These are phyloP conservation scores for Paramormyrops kingsleyae DNA, from an alignment of 2,113 vertebrate species.

Conservation along the genomic window DNA sequence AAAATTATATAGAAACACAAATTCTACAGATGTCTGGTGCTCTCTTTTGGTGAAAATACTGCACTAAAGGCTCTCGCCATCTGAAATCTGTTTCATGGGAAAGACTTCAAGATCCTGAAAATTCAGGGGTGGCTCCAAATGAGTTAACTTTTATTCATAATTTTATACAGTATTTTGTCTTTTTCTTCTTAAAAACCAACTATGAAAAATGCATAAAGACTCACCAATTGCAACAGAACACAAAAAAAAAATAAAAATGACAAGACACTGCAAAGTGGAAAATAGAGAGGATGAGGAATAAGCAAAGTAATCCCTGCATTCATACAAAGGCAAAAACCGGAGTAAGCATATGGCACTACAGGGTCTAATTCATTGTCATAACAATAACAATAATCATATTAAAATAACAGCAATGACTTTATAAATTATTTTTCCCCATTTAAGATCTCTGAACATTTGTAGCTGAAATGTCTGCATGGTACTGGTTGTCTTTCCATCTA, in stretches of 20 bases:
- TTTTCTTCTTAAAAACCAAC: slow-evolving; percentile 22
- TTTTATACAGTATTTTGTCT: slow-evolving; percentile 10
- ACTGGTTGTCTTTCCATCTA: slow-evolving; percentile 10
- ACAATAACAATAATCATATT: slow-evolving; percentile 18
- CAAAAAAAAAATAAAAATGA: slow-evolving; percentile 29
- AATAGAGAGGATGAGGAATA: slow-evolving; percentile 10
- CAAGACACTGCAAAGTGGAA: slow-evolving; percentile 34
- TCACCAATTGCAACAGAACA: slow-evolving; percentile 35
- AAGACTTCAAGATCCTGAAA: not conserved
- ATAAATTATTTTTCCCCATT: slow-evolving; percentile 7
- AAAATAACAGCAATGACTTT: slow-evolving; percentile 35
- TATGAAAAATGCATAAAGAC: slow-evolving; percentile 9
- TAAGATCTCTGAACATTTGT: slow-evolving; percentile 44
- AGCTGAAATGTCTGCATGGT: slow-evolving; percentile 24
- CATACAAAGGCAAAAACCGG: not conserved
- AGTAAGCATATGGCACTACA: slow-evolving; percentile 14
- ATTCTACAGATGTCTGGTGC: slow-evolving; percentile 26
- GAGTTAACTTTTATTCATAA: not conserved
- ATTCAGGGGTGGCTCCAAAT: not conserved
- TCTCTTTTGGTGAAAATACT: slow-evolving; percentile 42
- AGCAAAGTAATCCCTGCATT: slow-evolving; percentile 12
- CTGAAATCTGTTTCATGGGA: not conserved
- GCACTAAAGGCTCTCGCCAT: not conserved
- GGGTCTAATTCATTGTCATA: slow-evolving; percentile 5
- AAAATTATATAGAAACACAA: not conserved